Conservation (phyloP, 2,113 vertebrate species). For the Neodontobutis hainanensis region DNA sequence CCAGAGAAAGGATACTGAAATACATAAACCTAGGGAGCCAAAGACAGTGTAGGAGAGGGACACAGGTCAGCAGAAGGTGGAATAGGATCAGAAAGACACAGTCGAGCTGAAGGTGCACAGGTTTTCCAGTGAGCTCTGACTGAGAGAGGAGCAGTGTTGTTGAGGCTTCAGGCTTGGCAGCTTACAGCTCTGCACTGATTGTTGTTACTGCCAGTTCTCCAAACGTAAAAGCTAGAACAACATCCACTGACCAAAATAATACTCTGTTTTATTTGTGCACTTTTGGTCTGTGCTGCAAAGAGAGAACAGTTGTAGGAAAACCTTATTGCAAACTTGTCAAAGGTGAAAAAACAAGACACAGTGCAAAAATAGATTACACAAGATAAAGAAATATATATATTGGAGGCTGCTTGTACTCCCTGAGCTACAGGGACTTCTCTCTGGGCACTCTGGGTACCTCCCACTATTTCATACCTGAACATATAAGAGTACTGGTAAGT, state of each 20-base stretch:
- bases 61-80: slow-evolving; percentile 8
- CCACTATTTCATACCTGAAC: too few relatives aligned
- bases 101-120: slow-evolving; percentile 42
- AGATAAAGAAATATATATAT: not conserved
- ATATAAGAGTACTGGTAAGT: too few relatives aligned
- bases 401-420: too few relatives aligned
- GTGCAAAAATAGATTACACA: not conserved
- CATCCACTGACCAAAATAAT: slow-evolving; percentile 56
- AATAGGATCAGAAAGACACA: slow-evolving; percentile 45
- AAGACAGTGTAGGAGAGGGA: too few relatives aligned
- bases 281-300: slow-evolving; percentile 35
- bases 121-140: slow-evolving; percentile 51
- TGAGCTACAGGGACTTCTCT: too few relatives aligned
- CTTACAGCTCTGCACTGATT: slow-evolving; percentile 37
- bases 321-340: slow-evolving; percentile 34
- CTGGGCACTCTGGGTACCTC: too few relatives aligned
- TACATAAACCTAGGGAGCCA: too few relatives aligned
- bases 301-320: slow-evolving; percentile 33
- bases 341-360: slow-evolving; percentile 28
- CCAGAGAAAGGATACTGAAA: not conserved
- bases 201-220: slow-evolving; percentile 63
- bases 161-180: slow-evolving; percentile 59
- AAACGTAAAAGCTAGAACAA: slow-evolving; percentile 52
- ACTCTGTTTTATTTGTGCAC: slow-evolving; percentile 52
- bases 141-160: slow-evolving; percentile 16